A percentile compares a stretch with the other conserved stretches of the same genome.
Evolutionary conservation across 1,140 invertebrate genomes (phyloP).

Genomic region (Brachystomella parvula): DNA sequence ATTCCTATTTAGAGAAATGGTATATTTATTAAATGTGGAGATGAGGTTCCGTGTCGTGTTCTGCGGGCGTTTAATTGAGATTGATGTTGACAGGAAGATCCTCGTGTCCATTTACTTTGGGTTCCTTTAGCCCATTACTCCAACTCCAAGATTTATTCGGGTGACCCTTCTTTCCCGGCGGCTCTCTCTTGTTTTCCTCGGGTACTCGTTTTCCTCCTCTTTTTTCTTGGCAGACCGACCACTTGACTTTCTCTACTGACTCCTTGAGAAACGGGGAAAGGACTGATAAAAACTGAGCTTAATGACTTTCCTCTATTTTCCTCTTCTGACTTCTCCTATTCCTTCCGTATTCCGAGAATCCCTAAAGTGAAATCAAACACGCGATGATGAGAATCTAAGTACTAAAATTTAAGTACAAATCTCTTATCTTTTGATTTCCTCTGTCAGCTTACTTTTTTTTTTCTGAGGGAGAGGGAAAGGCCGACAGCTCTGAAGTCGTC

Average conservation of each 20-base stretch:
- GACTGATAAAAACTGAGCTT: neutral
- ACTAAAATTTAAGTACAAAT: no score
- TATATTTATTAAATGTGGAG: constrained; percentile 2
- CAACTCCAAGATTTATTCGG: neutral
- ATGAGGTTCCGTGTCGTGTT: neutral
- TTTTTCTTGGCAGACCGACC: neutral
- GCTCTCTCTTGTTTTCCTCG: no score
- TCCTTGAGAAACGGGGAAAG: neutral
- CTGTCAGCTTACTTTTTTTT: no score
- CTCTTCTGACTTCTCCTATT: no score
- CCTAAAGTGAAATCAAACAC: no score
- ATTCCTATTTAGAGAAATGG: neutral
- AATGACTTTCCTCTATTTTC: neutral
- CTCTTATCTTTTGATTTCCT: no score
- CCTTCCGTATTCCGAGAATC: no score
- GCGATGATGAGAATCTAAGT: no score
- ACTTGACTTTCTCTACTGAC: neutral
- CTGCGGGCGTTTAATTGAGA: neutral
- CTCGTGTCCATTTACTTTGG: neutral
- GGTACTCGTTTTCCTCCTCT: neutral
- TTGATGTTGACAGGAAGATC: neutral
- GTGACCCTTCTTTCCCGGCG: neutral
- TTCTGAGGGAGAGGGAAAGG: no score
- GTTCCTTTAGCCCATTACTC: neutral
- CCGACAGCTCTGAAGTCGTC: no score